These are phyloP conservation scores for Cheilosia impressa DNA, from an alignment of 2,888 invertebrate species.

Conservation along the genomic window DNA sequence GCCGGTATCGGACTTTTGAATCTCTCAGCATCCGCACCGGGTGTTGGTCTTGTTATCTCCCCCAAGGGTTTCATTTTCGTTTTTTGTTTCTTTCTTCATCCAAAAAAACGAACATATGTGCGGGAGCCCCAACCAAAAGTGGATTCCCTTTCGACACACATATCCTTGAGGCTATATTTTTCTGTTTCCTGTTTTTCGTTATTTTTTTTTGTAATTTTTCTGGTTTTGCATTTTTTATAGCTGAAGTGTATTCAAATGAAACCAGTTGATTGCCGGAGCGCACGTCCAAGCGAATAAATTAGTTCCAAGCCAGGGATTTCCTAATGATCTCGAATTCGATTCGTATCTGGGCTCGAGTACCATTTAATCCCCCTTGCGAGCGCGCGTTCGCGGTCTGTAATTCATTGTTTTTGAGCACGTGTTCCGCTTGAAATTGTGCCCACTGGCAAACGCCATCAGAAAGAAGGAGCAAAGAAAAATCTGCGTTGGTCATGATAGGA, in stretches of 20 bases:
- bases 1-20: constrained; percentile 58
- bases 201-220: neutral
- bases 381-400: constrained; percentile 67
- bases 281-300: constrained; percentile 77
- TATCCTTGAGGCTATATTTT: constrained; percentile 37
- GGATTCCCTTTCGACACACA: constrained; percentile 55
- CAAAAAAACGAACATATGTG: constrained; percentile 50
- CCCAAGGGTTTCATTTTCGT: constrained; percentile 56
- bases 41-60: constrained; percentile 72
- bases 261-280: constrained; percentile 74
- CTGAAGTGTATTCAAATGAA: constrained; percentile 70
- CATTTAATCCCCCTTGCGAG: constrained; percentile 62
- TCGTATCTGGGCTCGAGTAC: constrained; percentile 69
- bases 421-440: constrained; percentile 55
- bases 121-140: constrained; percentile 50
- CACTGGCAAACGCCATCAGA: constrained; percentile 21
- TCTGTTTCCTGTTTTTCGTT: neutral
- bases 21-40: constrained; percentile 73
- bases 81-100: constrained; percentile 17
- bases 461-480: constrained; percentile 43
- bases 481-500: constrained; percentile 61
- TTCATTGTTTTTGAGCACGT: constrained; percentile 72
- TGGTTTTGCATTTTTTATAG: neutral
- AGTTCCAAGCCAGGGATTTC: constrained; percentile 77
- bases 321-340: constrained; percentile 76